Evolutionary conservation across 30 jellyfish, hydroid and myxozoan species (phyloP).

Genomic region (Hydractinia symbiolongicarpus): DNA sequence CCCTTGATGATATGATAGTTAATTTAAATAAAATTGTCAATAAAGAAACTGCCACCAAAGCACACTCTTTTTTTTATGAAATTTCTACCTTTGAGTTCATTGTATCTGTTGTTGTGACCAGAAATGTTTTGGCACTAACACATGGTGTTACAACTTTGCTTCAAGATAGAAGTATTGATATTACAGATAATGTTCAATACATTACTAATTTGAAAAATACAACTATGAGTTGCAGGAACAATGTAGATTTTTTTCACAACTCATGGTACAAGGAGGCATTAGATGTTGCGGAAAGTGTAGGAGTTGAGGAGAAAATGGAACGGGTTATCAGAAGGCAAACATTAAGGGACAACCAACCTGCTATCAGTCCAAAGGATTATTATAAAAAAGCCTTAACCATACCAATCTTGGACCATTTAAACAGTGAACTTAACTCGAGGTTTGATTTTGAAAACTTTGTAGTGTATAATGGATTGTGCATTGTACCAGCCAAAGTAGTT

Average conservation of each 20-base stretch:
- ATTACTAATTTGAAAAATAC: background rate
- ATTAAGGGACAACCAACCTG: background rate
- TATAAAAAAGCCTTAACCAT: background rate
- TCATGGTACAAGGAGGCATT: background rate
- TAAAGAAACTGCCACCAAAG: background rate
- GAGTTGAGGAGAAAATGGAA: background rate
- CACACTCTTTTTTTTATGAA: background rate
- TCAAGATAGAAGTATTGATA: slow-evolving; percentile 1
- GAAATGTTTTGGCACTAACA: background rate
- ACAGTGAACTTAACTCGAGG: background rate
- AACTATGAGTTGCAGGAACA: background rate
- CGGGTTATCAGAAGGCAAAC: background rate
- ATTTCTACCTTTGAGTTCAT: background rate
- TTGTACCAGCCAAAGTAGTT: background rate
- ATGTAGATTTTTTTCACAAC: background rate
- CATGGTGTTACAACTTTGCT: background rate
- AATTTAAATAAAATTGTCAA: slow-evolving; percentile 10
- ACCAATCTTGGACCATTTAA: background rate
- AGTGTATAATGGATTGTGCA: background rate
- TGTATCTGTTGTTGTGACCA: background rate
- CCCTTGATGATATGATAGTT: slow-evolving; percentile 37
- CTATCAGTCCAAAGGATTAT: background rate
- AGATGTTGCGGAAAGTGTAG: background rate
- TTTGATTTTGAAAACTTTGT: background rate
- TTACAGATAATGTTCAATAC: background rate